Evolutionary conservation across 2,797 vertebrate species (phyloP).

Genomic region (Pseudochaenichthys georgianus): DNA sequence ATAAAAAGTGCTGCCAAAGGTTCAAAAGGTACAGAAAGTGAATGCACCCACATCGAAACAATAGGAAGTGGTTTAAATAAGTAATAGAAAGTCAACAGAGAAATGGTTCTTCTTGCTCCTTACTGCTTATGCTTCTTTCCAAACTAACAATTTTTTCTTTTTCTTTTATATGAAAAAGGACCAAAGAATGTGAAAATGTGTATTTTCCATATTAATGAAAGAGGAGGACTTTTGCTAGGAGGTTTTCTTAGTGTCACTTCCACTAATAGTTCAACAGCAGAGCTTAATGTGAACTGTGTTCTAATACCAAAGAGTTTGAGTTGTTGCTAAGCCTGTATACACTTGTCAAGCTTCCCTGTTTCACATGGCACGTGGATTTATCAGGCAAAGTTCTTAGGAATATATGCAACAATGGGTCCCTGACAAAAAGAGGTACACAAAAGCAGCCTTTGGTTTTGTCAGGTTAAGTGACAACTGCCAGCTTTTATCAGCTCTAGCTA

Average conservation of each 20-base stretch:
- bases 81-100: background rate
- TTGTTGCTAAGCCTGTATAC: background rate
- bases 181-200: constrained; percentile 66
- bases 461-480: background rate
- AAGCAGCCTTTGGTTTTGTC: background rate
- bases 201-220: constrained; percentile 24
- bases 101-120: constrained; percentile 2
- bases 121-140: background rate
- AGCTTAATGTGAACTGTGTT: background rate
- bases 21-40: constrained; percentile 6
- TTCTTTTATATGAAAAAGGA: constrained; percentile 56
- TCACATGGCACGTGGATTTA: background rate
- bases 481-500: too few species aligned
- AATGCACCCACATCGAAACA: constrained; percentile 17
- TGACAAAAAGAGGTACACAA: background rate
- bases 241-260: background rate
- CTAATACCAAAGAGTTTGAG: constrained; percentile 16
- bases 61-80: constrained; percentile 22
- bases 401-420: background rate
- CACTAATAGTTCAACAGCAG: constrained; percentile 5
- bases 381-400: too few species aligned
- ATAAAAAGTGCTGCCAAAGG: background rate
- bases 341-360: background rate
- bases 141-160: constrained; percentile 58
- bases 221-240: background rate